Evolutionary conservation across 53 echinoderm and acorn worm genomes (phyloP).

Genomic region (Crossaster papposus): DNA sequence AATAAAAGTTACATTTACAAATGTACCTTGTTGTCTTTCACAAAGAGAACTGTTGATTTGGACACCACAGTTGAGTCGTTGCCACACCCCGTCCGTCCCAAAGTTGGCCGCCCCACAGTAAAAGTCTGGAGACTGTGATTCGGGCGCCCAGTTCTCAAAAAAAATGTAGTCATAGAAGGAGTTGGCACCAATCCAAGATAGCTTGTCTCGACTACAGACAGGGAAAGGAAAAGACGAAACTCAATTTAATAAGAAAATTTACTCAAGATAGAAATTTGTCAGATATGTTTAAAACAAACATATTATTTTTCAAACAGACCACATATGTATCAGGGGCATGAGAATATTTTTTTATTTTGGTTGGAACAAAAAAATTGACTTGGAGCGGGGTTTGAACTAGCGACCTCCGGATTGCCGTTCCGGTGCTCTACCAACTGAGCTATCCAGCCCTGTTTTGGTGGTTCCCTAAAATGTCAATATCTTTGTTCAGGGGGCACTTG

Average conservation of each 20-base stretch:
- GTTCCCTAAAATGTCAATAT: too few species aligned
- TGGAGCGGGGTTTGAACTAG: too few species aligned
- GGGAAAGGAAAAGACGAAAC: not conserved
- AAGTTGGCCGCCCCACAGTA: conserved; percentile 59
- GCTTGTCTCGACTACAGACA: not conserved
- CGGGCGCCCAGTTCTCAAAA: conserved; percentile 37
- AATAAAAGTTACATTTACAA: not conserved
- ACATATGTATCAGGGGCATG: too few species aligned
- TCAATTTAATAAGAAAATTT: not conserved
- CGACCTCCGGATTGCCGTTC: too few species aligned
- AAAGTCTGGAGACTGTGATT: not conserved
- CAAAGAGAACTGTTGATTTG: conserved; percentile 35
- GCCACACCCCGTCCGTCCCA: conserved; percentile 59
- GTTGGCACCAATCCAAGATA: conserved; percentile 19
- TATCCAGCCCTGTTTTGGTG: too few species aligned
- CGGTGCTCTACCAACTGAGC: too few species aligned
- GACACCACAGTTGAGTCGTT: not conserved
- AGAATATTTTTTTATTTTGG: too few species aligned
- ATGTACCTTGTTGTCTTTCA: conserved; percentile 56
- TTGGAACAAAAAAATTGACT: too few species aligned
- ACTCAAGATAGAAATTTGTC: not conserved
- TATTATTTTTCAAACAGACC: too few species aligned
- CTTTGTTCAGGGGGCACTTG: too few species aligned
- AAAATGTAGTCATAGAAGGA: not conserved
- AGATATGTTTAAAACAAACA: not conserved